A percentile compares a stretch with the other conserved stretches of the same genome.
Conservation (phyloP, 2,888 invertebrate species). For the Chromoteleia sp. region DNA sequence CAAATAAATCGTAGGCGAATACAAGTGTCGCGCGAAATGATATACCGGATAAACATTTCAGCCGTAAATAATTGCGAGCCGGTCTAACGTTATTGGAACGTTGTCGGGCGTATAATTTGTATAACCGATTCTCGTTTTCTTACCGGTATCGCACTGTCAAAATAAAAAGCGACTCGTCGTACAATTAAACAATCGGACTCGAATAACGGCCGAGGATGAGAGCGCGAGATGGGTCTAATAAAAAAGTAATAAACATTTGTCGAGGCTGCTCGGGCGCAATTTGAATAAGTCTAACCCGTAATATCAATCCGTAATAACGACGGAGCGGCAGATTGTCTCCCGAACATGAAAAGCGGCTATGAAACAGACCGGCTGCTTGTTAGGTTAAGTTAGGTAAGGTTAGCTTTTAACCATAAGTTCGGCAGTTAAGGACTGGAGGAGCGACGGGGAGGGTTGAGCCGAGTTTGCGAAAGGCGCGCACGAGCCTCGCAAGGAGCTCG, state of each 20-base stretch:
- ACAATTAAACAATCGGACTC: constrained; percentile 8
- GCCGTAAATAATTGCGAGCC: no score
- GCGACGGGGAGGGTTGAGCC: constrained; percentile 74
- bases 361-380: constrained; percentile 68
- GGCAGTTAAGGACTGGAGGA: constrained; percentile 78
- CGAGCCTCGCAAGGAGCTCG: constrained; percentile 72
- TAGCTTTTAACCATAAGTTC: constrained; percentile 71
- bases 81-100: no score
- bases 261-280: constrained; percentile 41
- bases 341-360: constrained; percentile 65
- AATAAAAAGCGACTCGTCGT: neutral
- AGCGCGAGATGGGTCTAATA: constrained; percentile 28
- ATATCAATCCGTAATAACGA: constrained; percentile 67
- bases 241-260: constrained; percentile 51
- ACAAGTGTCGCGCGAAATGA: neutral
- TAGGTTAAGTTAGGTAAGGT: constrained; percentile 67
- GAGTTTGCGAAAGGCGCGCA: constrained; percentile 59
- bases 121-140: no score
- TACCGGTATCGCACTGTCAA: no score
- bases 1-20: neutral
- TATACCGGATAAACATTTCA: no score
- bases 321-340: constrained; percentile 66
- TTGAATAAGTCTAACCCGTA: constrained; percentile 53
- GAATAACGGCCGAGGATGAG: constrained; percentile 17
- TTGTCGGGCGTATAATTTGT: no score